Percentiles rank a stretch among this genome's conserved stretches.
These are phyloP conservation scores for Sebastiscus albofasciatus DNA, from an alignment of 2,797 vertebrate species.

Conservation along the genomic window DNA sequence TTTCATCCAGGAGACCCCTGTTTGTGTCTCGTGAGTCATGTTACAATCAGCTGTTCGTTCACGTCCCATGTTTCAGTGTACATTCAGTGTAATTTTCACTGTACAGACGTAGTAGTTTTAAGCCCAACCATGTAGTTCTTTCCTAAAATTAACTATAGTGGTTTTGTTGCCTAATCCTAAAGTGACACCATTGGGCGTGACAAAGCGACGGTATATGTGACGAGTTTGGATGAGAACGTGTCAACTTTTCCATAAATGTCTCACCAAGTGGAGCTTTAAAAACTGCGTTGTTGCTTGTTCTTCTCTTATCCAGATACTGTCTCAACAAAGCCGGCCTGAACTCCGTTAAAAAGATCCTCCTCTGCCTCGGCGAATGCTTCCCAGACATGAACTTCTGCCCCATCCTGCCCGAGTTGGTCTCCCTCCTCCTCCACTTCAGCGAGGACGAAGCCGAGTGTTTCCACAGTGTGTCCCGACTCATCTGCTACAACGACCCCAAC, in stretches of 20 bases:
- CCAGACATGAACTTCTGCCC: conserved; percentile 89
- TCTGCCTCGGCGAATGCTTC: conserved; percentile 83
- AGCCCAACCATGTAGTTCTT: too few relatives aligned
- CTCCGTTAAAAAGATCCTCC: conserved; percentile 87
- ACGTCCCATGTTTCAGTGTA: too few relatives aligned
- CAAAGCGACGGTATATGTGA: too few relatives aligned
- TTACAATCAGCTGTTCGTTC: too few relatives aligned
- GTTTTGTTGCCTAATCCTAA: too few relatives aligned
- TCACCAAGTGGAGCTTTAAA: neutral
- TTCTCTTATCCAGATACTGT: conserved; percentile 79
- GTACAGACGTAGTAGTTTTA: too few relatives aligned
- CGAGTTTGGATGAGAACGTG: too few relatives aligned
- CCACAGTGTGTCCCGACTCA: conserved; percentile 83
- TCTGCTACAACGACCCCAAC: conserved; percentile 85
- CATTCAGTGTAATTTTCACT: too few relatives aligned
- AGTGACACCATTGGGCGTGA: too few relatives aligned
- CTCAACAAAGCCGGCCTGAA: conserved; percentile 85
- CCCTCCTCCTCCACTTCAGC: conserved; percentile 90
- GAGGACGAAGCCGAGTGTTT: conserved; percentile 90
- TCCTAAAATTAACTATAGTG: too few relatives aligned
- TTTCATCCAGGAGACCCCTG: too few relatives aligned
- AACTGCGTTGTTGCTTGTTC: neutral
- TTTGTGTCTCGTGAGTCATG: too few relatives aligned
- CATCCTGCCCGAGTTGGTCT: conserved; percentile 85
- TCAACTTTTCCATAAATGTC: neutral